Conservation (phyloP, 2,113 vertebrate genomes). For the Grammomys surdaster region DNA sequence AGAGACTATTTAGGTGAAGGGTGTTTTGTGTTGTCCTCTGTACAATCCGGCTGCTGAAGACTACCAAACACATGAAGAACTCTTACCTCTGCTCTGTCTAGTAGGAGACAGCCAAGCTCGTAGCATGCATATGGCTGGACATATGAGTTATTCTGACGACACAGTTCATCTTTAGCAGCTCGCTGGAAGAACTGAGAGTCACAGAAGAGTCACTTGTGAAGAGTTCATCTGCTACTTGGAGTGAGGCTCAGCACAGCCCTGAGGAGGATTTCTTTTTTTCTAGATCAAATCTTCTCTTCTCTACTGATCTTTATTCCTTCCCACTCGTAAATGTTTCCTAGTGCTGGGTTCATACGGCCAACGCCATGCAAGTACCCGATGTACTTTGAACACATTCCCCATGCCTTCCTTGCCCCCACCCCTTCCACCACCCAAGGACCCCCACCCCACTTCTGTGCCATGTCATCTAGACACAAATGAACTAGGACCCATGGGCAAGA, state of each 20-base stretch:
- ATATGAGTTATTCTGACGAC: conserved; percentile 93
- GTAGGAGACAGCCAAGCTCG: conserved; percentile 96
- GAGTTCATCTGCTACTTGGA: not conserved
- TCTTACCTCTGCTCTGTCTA: conserved; percentile 95
- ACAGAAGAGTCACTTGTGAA: not conserved
- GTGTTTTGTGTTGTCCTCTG: not conserved
- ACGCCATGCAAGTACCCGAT: not conserved
- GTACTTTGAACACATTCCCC: not conserved
- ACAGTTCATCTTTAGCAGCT: conserved; percentile 93
- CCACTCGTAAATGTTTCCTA: too few species aligned
- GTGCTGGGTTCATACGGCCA: not conserved
- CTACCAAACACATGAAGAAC: not conserved
- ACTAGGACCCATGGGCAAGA: not conserved
- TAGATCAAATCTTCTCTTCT: not conserved
- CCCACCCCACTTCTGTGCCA: not conserved
- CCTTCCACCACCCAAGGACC: too few species aligned
- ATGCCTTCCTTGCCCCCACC: not conserved
- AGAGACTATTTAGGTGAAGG: not conserved
- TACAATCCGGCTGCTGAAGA: not conserved
- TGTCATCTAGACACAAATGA: not conserved
- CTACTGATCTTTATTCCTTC: not conserved
- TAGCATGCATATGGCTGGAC: conserved; percentile 97
- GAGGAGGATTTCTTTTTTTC: not conserved
- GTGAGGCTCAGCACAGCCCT: not conserved
- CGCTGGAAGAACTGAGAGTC: conserved; percentile 93